phyloP scores from a whole-genome alignment of 2,888 invertebrate species.

The Nemotelus pantherinus region DNA sequence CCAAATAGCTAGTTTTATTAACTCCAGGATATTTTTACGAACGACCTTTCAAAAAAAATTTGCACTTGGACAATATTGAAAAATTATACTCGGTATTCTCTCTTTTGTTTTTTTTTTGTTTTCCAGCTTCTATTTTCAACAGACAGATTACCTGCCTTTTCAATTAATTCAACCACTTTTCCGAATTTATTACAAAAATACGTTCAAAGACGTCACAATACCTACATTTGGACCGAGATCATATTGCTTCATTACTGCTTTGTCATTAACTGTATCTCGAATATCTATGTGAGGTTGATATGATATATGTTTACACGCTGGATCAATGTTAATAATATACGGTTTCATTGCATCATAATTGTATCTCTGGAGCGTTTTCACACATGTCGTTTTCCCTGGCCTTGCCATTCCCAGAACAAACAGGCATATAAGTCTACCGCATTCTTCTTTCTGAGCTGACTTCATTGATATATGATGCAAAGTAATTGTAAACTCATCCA shows the following conservation, averaged over 20 bases:
- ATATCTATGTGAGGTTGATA: conserved; percentile 92
- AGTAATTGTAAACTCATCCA: no score
- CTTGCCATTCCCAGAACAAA: conserved; percentile 93
- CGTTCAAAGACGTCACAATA: no score
- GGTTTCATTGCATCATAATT: conserved; percentile 73
- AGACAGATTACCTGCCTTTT: no score
- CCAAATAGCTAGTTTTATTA: not conserved
- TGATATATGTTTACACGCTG: conserved; percentile 91
- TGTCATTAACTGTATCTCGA: no score
- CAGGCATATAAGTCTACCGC: conserved; percentile 66
- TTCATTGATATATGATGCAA: no score
- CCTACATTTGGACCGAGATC: no score
- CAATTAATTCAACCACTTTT: no score
- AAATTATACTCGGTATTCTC: not conserved
- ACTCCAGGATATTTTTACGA: not conserved
- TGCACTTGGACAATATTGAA: conserved; percentile 10
- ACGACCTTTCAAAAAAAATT: conserved; percentile 15
- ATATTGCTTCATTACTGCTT: no score
- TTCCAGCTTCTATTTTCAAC: not conserved
- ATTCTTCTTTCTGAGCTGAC: no score
- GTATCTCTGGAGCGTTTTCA: conserved; percentile 80
- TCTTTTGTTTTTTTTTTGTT: not conserved
- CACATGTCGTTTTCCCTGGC: conserved; percentile 97
- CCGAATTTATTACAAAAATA: no score
- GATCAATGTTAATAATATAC: conserved; percentile 92